Conservation (phyloP, 2,797 vertebrate genomes). For the Chrosomus eos region DNA sequence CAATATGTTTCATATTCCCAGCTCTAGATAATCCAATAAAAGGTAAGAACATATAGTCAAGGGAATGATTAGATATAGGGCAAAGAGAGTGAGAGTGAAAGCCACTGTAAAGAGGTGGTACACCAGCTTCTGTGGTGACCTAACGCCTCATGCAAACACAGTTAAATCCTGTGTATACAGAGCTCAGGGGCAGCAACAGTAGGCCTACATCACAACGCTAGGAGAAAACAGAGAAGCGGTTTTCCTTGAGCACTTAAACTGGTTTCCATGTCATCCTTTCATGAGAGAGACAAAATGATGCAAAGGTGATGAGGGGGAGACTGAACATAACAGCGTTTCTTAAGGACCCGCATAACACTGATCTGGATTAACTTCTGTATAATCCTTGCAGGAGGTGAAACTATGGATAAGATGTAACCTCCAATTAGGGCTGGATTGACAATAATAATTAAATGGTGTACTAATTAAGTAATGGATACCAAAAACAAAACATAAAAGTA, state of each 20-base stretch:
- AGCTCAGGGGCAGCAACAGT: constrained; percentile 61
- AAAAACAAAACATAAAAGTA: too few species aligned
- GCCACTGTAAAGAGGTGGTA: constrained; percentile 11
- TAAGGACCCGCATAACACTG: background rate
- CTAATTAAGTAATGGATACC: too few species aligned
- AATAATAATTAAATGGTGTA: too few species aligned
- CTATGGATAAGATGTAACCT: background rate
- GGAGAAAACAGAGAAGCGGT: constrained; percentile 61
- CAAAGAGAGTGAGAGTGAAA: background rate
- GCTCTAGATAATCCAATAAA: constrained; percentile 34
- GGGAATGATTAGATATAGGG: constrained; percentile 46
- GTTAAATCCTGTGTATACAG: constrained; percentile 54
- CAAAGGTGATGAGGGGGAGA: constrained; percentile 60
- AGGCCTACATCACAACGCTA: constrained; percentile 53
- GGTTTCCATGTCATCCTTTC: constrained; percentile 35
- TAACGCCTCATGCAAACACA: constrained; percentile 55
- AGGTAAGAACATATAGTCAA: constrained; percentile 20
- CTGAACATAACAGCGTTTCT: background rate
- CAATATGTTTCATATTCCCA: background rate
- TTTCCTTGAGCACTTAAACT: constrained; percentile 50
- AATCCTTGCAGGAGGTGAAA: background rate
- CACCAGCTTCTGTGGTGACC: constrained; percentile 34
- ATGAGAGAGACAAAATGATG: constrained; percentile 45
- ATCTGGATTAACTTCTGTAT: background rate
- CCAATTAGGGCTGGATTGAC: background rate